phyloP scores from a whole-genome alignment of 1,140 invertebrate genomes.

The Zophobas atratus region DNA sequence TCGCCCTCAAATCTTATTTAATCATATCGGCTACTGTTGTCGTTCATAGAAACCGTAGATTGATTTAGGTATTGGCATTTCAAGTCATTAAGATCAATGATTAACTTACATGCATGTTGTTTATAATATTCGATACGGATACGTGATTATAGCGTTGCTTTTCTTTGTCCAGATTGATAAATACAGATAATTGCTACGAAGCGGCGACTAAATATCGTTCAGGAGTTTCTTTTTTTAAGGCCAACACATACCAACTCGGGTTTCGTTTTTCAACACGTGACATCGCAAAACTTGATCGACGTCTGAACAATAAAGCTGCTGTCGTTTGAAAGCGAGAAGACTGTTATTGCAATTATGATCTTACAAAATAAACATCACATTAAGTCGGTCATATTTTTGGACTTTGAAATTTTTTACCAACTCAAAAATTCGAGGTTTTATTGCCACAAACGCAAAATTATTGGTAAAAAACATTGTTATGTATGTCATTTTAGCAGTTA shows the following conservation, averaged over 20 bases:
- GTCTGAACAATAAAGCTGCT: not conserved
- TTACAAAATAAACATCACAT: too few relatives aligned
- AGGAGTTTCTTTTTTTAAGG: conserved; percentile 22
- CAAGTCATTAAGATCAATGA: conserved; percentile 56
- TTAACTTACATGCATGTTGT: conserved; percentile 52
- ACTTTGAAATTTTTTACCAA: too few relatives aligned
- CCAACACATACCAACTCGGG: conserved; percentile 16
- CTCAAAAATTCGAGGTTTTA: too few relatives aligned
- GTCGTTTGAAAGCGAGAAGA: too few relatives aligned
- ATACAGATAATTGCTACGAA: conserved; percentile 41
- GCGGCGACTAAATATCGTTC: conserved; percentile 38
- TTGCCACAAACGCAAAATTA: too few relatives aligned
- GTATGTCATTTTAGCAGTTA: too few relatives aligned
- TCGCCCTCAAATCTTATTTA: conserved; percentile 53
- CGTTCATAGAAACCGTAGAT: conserved; percentile 53
- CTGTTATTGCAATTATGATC: too few relatives aligned
- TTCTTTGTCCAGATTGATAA: conserved; percentile 40
- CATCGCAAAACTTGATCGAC: conserved; percentile 9
- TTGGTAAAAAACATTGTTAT: too few relatives aligned
- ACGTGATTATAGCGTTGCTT: conserved; percentile 34
- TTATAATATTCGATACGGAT: conserved; percentile 41
- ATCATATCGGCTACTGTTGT: conserved; percentile 57
- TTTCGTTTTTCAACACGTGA: conserved; percentile 9
- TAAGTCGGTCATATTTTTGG: too few relatives aligned
- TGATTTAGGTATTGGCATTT: conserved; percentile 55